Evolutionary conservation across 2,797 vertebrate genomes (phyloP), one percentile per base, ranked within the genome.

Genomic region (Anguilla obscura): DNA sequence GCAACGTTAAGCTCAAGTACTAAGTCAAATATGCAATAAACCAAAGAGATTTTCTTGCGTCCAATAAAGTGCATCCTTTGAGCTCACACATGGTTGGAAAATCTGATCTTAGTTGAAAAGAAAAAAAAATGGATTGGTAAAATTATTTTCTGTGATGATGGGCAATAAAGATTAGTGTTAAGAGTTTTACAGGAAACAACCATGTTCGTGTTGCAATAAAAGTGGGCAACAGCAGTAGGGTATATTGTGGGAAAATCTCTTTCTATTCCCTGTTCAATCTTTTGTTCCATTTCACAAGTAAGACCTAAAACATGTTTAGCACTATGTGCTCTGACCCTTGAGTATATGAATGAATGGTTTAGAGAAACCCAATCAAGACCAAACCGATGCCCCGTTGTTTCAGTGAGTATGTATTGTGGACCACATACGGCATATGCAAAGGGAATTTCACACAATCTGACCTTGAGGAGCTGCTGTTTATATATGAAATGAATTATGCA

Each of bases 391-490:
- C 21, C 40, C 2, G 3, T 18, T 76, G 10, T 18, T 76, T 76
- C 33, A 50, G 45, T 10, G 3, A 50, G 8, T 54, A 14, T 30
- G 36, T 33, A 66, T 48, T 69, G 16, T 85, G 54, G 40, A n/a
- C 40, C 79, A 33, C 30, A 60, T 33, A 14, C 10, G 3, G 24
- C 84, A 85, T 85, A 9, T 56, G 83, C n/a, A 16, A 54, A 56
- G n/a, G 9, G 27, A n/a, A 33, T 24, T n/a, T 21, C 56, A 60
- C 60, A 18, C 56, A 69, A 24, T 86, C 50, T 90, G 88, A 91
- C 89, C 89, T 88, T 88, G 87, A 86, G 86, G 88, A 80, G 45
- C 40, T 82, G 6, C 45, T 82, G 45, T 9, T 82, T 50, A 50
- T 82, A 45, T 50, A 48, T 50, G 40, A 82, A 48, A 82, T 82